A percentile compares a stretch with the other conserved stretches of the same genome.
Evolutionary conservation across 2,888 invertebrate species (phyloP).

Genomic region (Lochmaea capreae): DNA sequence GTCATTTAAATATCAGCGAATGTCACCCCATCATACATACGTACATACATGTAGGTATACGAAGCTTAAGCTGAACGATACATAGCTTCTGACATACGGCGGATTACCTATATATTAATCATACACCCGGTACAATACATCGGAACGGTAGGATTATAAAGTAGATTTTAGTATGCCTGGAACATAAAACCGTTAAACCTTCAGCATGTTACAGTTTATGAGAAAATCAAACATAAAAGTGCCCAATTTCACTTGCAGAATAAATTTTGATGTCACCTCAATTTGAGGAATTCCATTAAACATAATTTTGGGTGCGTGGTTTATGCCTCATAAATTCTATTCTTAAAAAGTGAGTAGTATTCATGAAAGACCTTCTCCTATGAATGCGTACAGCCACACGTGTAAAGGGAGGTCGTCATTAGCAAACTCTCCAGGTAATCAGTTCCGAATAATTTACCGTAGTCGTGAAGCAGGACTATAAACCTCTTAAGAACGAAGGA

Average conservation of each 20-base stretch:
- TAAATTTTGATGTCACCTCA: background rate
- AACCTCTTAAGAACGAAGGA: constrained; percentile 16
- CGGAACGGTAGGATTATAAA: no score
- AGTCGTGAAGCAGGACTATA: constrained; percentile 22
- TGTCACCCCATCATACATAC: no score
- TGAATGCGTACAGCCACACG: constrained; percentile 36
- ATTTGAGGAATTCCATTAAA: background rate
- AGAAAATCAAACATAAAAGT: background rate
- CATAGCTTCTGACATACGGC: no score
- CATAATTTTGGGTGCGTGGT: background rate
- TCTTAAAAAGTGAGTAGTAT: background rate
- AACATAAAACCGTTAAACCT: no score
- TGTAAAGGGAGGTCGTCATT: constrained; percentile 43
- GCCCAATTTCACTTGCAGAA: background rate
- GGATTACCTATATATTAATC: no score
- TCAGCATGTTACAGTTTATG: background rate
- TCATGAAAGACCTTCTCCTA: constrained; percentile 7
- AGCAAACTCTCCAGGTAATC: constrained; percentile 48
- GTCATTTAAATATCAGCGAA: no score
- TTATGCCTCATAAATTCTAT: constrained; percentile 9
- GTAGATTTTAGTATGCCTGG: no score
- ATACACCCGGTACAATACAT: no score
- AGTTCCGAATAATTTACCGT: constrained; percentile 47
- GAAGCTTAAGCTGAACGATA: no score
- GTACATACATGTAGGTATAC: no score